Percentiles rank a stretch among this genome's conserved stretches.
Conservation (phyloP, 2,888 invertebrate genomes). For the Cataglyphis rosenhaueri region DNA sequence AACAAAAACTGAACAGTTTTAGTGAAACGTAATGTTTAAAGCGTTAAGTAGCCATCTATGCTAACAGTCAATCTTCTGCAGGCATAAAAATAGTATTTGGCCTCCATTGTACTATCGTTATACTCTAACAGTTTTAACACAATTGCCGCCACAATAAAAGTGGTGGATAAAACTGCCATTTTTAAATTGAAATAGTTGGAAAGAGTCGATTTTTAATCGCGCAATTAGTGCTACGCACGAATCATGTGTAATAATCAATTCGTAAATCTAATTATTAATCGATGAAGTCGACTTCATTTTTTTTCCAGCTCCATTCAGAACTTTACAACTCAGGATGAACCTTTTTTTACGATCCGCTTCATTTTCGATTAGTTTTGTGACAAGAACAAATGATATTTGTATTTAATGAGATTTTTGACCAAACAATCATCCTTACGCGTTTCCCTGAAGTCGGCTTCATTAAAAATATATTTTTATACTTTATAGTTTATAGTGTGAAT, state of each 20-base stretch:
- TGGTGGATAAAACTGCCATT: conserved; percentile 41
- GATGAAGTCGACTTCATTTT: not conserved
- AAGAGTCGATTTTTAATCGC: conserved; percentile 48
- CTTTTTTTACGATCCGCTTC: not conserved
- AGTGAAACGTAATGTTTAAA: conserved; percentile 27
- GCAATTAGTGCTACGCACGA: not conserved
- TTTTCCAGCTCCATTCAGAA: not conserved
- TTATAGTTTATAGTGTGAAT: not conserved
- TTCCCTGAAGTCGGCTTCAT: not conserved
- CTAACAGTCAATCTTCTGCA: conserved; percentile 30
- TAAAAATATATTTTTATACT: conserved; percentile 49
- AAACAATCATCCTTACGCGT: not conserved
- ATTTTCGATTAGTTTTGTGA: not conserved
- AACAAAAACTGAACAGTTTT: conserved; percentile 35
- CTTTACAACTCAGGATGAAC: not conserved
- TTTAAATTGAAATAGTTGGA: conserved; percentile 53
- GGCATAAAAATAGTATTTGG: conserved; percentile 31
- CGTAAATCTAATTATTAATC: not conserved
- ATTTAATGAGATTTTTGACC: not conserved
- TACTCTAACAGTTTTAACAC: conserved; percentile 6
- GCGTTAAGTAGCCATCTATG: conserved; percentile 30
- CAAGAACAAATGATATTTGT: not conserved
- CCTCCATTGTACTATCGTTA: conserved; percentile 14
- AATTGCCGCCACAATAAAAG: conserved; percentile 26
- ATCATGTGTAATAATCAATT: not conserved